Evolutionary conservation across 2,797 vertebrate species (phyloP), one percentile per base, ranked within the genome.

Genomic region (Eremophila alpestris): DNA sequence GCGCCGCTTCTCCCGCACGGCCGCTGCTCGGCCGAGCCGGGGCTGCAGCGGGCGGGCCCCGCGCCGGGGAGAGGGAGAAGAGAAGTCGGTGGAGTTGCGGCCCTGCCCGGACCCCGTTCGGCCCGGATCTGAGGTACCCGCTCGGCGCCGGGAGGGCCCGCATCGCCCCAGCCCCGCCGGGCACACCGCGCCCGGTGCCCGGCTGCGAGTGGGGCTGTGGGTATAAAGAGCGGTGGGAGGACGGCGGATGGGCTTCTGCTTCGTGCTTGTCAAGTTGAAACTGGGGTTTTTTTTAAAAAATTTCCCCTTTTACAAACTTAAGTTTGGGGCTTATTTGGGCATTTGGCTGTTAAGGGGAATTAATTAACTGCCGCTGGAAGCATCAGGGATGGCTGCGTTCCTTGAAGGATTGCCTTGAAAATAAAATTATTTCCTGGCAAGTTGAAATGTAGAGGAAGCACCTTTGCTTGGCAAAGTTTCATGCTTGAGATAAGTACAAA

Each of bases 301-400:
- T 2, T 17, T 4, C 3, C 1, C 0, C 5, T 41, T n/a, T 40
- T 36, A 1, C 1, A n/a, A 40, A 2, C 13, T 26, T 32, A 6
- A 48, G 8, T 55, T 69, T 14, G 13, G 9, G 15, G 3, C 0
- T 60, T 36, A 1, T 36, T 8, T 36, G 27, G 27, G 16, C 6
- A 0, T 48, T 71, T 76, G 27, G 6, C 9, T 84, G 46, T 43
- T 70, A 26, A 43, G 5, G 22, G 11, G 29, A 15, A 2, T 59
- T 21, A 6, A 2, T 58, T 36, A 11, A 24, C 9, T 55, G 48
- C 24, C 1, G 4, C 41, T 82, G 36, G 17, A 43, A 70, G 4
- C 19, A 0, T 1, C 34, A 21, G 38, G 64, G 24, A 7, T 4
- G 4, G 29, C 13, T 3, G 60, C 34, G 46, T 19, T 60, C 43